Evolutionary conservation across 1,140 invertebrate genomes (phyloP).

Genomic region (Penaeus japonicus): DNA sequence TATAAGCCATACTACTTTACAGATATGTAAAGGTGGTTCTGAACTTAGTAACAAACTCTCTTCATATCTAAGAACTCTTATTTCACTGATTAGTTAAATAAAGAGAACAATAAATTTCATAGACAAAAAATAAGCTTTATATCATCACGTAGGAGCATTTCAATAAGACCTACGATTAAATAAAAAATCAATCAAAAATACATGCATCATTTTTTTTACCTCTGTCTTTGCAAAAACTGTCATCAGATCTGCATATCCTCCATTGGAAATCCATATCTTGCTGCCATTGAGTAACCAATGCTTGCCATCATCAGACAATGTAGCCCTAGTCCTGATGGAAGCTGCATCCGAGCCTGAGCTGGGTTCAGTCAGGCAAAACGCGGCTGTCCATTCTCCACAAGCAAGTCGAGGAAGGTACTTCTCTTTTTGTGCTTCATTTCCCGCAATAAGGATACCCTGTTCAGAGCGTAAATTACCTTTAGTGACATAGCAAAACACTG

Average conservation of each 20-base stretch:
- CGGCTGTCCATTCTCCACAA: constrained; percentile 83
- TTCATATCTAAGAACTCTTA: too few species aligned
- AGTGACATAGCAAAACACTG: background rate
- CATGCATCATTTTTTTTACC: too few species aligned
- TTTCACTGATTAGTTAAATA: too few species aligned
- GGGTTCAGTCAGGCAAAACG: constrained; percentile 97
- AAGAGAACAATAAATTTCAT: too few species aligned
- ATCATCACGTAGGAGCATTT: too few species aligned
- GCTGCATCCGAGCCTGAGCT: constrained; percentile 92
- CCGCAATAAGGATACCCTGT: constrained; percentile 51
- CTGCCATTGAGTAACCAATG: constrained; percentile 95
- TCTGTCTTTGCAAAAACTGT: constrained; percentile 97
- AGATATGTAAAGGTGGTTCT: too few species aligned
- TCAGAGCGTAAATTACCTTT: background rate
- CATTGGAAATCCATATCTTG: constrained; percentile 99
- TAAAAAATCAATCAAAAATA: too few species aligned
- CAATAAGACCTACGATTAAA: too few species aligned
- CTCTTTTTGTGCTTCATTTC: constrained; percentile 76
- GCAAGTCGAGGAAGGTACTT: constrained; percentile 92
- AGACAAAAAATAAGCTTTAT: too few species aligned
- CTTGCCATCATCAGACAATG: constrained; percentile 85
- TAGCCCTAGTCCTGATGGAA: constrained; percentile 81
- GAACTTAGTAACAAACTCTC: too few species aligned
- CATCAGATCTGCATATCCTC: constrained; percentile 95
- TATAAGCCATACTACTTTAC: too few species aligned